phyloP scores from a whole-genome alignment of 2,113 vertebrate genomes.

The Dendropsophus ebraccatus region DNA sequence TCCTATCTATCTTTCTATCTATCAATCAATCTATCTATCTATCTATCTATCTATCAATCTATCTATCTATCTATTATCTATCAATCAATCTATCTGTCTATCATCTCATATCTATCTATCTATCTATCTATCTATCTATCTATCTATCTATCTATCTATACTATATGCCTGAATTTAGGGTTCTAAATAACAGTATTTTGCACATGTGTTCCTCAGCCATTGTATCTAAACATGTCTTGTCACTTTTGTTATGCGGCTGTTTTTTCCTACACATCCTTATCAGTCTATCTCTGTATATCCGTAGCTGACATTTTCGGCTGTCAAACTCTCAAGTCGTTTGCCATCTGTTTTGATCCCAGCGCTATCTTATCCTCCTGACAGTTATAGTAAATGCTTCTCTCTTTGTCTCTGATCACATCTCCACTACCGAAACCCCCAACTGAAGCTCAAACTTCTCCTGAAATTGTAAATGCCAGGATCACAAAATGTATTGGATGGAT shows the following conservation, averaged over 20 bases:
- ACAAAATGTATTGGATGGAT: background rate
- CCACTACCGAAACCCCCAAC: background rate
- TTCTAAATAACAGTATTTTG: background rate
- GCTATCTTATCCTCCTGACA: slow-evolving; percentile 33
- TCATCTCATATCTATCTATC: background rate
- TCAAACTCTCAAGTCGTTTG: slow-evolving; percentile 26
- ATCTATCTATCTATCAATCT: background rate
- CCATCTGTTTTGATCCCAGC: slow-evolving; percentile 35
- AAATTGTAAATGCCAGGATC: background rate
- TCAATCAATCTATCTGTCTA: background rate
- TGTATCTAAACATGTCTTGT: background rate
- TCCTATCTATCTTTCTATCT: slow-evolving; percentile 11
- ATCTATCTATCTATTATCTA: background rate
- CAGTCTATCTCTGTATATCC: slow-evolving; percentile 28
- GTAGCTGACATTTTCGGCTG: slow-evolving; percentile 36
- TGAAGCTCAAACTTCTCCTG: background rate
- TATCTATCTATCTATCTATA: background rate
- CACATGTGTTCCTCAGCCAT: background rate
- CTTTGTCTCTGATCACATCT: background rate
- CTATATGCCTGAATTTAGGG: too few species aligned
- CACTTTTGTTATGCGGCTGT: slow-evolving; percentile 3
- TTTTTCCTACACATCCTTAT: slow-evolving; percentile 41
- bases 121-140: background rate
- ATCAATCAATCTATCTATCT: background rate
- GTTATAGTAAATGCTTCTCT: slow-evolving; percentile 24